Base-by-base conservation (phyloP, 2,888 invertebrate genomes). In the Rhorus exstirpatorius region DNA sequence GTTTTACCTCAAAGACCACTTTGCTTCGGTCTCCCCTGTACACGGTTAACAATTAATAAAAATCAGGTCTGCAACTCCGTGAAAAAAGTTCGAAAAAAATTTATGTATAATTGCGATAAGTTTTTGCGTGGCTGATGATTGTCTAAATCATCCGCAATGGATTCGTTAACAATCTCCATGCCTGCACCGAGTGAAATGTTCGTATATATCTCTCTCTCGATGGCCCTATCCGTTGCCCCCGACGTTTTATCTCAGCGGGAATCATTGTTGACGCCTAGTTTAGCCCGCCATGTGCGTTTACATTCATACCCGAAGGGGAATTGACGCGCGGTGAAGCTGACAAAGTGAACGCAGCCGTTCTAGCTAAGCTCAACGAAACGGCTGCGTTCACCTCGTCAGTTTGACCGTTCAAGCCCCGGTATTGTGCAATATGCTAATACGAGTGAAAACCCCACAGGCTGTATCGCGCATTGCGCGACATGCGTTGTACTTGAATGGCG, bases 181-280 rank as follows among this genome's bases (percentile, higher is more conserved):
- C 14, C 26, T 12, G 17, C 46, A 31, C 46, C 46, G 26, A 46
- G 46, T 46, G 46, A n/a, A n/a, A n/a, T n/a, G n/a, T n/a, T n/a
- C n/a, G n/a, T n/a, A n/a, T n/a, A n/a, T n/a, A n/a, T 65, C 46
- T 46, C 10, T 10, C 46, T 65, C 65, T 65, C 65, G 65, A 65
- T 65, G 26, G 51, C 19, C 71, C 60, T 46, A n/a, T 35, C 58
- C 14, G 31, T 58, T 21, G 70, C 26, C 60, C 31, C 61, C 70
- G 46, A 46, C 38, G 51, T 61, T 61, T 78, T 80, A 75, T 80
- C 79, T 41, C 19, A 61, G 53, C 74, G 53, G 68, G 74, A 75
- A 80, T 80, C 79, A 49, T 80, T 61, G 74, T 75, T 75, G 79
- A 80, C 79, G 79, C 79, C 68, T 70, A 74, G 79, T 80, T 80